These are phyloP conservation scores for Grapholita molesta DNA, from an alignment of 1,140 invertebrate species.

Conservation along the genomic window DNA sequence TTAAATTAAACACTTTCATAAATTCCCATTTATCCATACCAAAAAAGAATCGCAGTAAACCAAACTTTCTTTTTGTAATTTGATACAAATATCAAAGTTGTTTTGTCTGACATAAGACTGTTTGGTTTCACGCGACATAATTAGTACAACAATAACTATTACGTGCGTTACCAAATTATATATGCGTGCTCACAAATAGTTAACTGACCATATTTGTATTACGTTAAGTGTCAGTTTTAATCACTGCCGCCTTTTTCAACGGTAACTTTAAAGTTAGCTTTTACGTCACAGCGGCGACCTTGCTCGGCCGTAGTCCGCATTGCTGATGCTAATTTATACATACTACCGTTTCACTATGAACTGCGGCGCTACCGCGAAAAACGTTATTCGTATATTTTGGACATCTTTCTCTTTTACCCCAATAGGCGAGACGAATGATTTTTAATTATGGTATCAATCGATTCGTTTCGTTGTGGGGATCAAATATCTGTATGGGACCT, in stretches of 20 bases:
- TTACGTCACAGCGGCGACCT: neutral
- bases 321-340: neutral
- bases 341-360: neutral
- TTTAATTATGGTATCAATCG: too few relatives aligned
- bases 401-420: too few relatives aligned
- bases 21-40: too few relatives aligned
- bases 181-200: neutral
- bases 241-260: neutral
- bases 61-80: too few relatives aligned
- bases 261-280: neutral
- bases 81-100: too few relatives aligned
- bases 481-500: too few relatives aligned
- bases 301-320: neutral
- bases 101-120: neutral
- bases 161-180: neutral
- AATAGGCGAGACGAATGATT: too few relatives aligned
- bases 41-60: too few relatives aligned
- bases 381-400: too few relatives aligned
- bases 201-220: neutral
- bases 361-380: too few relatives aligned
- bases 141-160: neutral
- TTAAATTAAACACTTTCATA: too few relatives aligned
- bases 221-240: neutral
- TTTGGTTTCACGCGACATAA: neutral
- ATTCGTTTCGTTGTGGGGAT: too few relatives aligned